Percentiles rank a stretch among this genome's conserved stretches.
phyloP scores from a whole-genome alignment of 2,113 vertebrate species.

The Oxygymnocypris stewartii region DNA sequence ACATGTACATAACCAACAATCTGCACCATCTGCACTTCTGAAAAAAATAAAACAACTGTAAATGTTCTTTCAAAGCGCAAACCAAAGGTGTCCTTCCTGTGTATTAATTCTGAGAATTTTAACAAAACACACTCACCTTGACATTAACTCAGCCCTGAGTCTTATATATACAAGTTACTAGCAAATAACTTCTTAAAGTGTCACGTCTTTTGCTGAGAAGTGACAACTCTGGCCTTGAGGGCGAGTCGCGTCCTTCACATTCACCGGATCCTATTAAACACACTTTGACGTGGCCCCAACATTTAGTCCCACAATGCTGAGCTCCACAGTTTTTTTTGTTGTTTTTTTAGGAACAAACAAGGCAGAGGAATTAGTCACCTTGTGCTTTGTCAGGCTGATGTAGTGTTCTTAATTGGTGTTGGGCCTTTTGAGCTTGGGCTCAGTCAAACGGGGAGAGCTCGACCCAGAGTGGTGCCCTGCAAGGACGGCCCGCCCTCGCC shows the following conservation, averaged over 20 bases:
- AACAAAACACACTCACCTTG: not conserved
- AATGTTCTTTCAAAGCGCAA: not conserved
- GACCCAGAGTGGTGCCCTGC: slow-evolving; percentile 65
- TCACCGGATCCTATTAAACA: slow-evolving; percentile 8
- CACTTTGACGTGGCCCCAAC: slow-evolving; percentile 38
- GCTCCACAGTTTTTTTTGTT: slow-evolving; percentile 12
- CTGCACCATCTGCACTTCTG: not conserved
- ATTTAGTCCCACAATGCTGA: slow-evolving; percentile 26
- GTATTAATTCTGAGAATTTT: not conserved
- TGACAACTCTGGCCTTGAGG: slow-evolving; percentile 1
- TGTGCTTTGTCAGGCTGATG: slow-evolving; percentile 60
- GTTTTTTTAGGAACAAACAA: slow-evolving; percentile 49
- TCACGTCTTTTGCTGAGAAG: not conserved
- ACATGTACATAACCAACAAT: not conserved
- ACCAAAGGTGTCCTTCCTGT: not conserved
- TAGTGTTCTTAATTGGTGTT: slow-evolving; percentile 59
- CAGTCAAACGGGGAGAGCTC: slow-evolving; percentile 53
- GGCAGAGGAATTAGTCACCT: slow-evolving; percentile 59
- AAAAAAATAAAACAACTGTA: not conserved
- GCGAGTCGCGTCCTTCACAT: not conserved
- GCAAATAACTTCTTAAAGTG: not conserved
- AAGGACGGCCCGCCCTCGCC: slow-evolving; percentile 71
- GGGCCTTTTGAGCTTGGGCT: slow-evolving; percentile 55
- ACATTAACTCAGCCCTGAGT: not conserved
- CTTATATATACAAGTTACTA: not conserved